phyloP scores from a whole-genome alignment of 2,797 vertebrate species.

The Anomalospiza imberbis region DNA sequence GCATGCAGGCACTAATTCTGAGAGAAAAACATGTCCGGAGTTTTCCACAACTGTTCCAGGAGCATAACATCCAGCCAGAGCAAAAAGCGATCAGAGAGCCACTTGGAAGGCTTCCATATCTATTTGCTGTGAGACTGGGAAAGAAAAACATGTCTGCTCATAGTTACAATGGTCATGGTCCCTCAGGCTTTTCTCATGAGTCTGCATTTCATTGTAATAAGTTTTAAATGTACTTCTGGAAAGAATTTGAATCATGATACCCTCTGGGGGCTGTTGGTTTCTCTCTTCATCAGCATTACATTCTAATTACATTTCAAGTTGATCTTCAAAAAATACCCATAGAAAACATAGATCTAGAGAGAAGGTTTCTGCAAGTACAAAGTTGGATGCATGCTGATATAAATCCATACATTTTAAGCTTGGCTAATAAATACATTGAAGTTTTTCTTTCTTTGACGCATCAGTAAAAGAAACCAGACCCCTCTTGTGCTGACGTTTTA shows the following conservation, averaged over 20 bases:
- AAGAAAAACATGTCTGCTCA: conserved; percentile 5
- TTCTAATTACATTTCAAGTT: conserved; percentile 4
- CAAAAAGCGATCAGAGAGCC: neutral
- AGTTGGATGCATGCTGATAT: neutral
- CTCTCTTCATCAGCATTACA: neutral
- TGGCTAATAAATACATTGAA: neutral
- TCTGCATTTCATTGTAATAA: neutral
- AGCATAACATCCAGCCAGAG: neutral
- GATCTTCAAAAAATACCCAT: neutral
- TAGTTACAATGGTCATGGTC: conserved; percentile 2
- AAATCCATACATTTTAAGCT: neutral
- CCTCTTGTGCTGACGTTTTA: neutral
- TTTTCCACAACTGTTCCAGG: conserved; percentile 14
- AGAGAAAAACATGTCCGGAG: neutral
- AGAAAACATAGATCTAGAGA: neutral
- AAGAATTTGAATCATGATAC: neutral
- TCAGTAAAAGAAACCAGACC: conserved; percentile 30
- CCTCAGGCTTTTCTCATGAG: conserved; percentile 38
- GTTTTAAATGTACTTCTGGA: conserved; percentile 5
- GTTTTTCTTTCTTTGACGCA: neutral
- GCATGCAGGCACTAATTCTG: neutral
- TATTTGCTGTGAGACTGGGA: conserved; percentile 23
- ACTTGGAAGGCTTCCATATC: conserved; percentile 3
- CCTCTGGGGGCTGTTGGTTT: neutral
- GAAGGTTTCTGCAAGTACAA: neutral